Evolutionary conservation across 2,797 vertebrate species (phyloP).

Genomic region (Pagetopsis macropterus): DNA sequence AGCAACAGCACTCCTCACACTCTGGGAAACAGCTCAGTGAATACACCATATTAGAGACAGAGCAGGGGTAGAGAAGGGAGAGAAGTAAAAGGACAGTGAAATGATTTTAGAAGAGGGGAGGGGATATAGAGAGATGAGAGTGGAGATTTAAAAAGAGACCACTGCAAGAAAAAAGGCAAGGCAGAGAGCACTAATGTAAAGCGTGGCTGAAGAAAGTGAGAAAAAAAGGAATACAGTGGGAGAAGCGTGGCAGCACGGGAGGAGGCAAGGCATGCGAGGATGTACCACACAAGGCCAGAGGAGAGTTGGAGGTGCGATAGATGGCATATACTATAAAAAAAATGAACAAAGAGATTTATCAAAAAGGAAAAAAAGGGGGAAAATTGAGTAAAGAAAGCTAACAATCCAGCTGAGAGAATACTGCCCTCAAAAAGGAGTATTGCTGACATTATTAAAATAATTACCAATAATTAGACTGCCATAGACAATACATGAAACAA

Average conservation of each 20-base stretch:
- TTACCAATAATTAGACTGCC: constrained; percentile 83
- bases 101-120: constrained; percentile 55
- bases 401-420: constrained; percentile 40
- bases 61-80: constrained; percentile 41
- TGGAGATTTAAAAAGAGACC: constrained; percentile 67
- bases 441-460: constrained; percentile 77
- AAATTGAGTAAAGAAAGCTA: constrained; percentile 1
- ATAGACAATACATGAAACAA: constrained; percentile 75
- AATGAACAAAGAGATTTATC: constrained; percentile 17
- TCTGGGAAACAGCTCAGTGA: constrained; percentile 78
- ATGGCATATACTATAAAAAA: constrained; percentile 29
- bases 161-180: constrained; percentile 27
- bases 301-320: constrained; percentile 12
- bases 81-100: constrained; percentile 47
- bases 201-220: constrained; percentile 24
- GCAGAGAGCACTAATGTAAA: constrained; percentile 40
- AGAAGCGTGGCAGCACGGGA: background rate
- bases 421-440: constrained; percentile 60
- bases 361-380: background rate
- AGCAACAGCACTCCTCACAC: constrained; percentile 85
- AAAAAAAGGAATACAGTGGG: constrained; percentile 5
- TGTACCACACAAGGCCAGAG: constrained; percentile 26
- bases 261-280: constrained; percentile 27
- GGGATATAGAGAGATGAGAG: constrained; percentile 53
- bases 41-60: constrained; percentile 77